A percentile compares a stretch with the other conserved stretches of the same genome.
Conservation (phyloP, 2,113 vertebrate genomes). For the Paraplagusia blochii region DNA sequence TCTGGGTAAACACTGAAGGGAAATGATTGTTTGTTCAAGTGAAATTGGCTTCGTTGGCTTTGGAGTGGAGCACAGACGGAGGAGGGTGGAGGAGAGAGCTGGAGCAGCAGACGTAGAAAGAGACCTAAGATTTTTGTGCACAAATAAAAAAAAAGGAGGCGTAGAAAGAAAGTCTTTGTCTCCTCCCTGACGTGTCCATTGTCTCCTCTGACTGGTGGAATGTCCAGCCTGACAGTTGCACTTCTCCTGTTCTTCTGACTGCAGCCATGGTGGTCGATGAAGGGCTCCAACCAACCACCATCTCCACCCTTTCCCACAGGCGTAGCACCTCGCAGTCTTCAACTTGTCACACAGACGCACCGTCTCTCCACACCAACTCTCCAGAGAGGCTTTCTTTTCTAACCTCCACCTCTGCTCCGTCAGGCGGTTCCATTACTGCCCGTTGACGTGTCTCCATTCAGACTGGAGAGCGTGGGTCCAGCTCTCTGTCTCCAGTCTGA, state of each 20-base stretch:
- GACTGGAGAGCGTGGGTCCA: conserved; percentile 47
- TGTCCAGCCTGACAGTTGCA: conserved; percentile 44
- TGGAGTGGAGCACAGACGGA: conserved; percentile 27
- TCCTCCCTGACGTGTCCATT: conserved; percentile 34
- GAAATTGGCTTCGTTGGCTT: conserved; percentile 46
- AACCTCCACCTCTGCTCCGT: conserved; percentile 36
- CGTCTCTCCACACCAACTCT: conserved; percentile 47
- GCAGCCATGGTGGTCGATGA: conserved; percentile 13
- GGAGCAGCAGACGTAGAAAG: neutral
- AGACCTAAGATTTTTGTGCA: neutral
- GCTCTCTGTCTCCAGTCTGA: conserved; percentile 60
- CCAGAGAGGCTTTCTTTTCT: conserved; percentile 51
- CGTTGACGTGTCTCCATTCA: conserved; percentile 51
- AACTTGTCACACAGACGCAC: conserved; percentile 40
- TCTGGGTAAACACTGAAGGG: conserved; percentile 36
- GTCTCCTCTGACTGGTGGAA: conserved; percentile 52
- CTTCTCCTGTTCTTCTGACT: conserved; percentile 55
- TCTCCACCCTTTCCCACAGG: conserved; percentile 40
- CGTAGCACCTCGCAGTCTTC: conserved; percentile 47
- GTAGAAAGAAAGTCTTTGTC: conserved; percentile 4
- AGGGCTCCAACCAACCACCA: conserved; percentile 22
- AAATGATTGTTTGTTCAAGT: conserved; percentile 55
- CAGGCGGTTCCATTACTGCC: conserved; percentile 60
- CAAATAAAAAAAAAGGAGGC: neutral
- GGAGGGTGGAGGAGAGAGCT: conserved; percentile 11